Evolutionary conservation across 1,140 invertebrate genomes (phyloP), one percentile per base, ranked within the genome.

Genomic region (Sycophila sp.): DNA sequence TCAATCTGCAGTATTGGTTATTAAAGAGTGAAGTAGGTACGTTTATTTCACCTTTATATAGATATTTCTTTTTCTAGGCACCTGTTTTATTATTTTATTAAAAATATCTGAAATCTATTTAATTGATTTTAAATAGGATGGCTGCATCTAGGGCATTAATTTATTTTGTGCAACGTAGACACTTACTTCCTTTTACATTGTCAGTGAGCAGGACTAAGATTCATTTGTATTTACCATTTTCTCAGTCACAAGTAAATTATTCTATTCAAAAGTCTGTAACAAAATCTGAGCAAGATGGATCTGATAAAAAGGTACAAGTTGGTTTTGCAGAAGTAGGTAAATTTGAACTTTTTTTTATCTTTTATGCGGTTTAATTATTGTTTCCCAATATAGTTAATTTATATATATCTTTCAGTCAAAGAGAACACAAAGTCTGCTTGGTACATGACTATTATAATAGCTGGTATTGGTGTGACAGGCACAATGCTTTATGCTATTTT

Each of bases 371-470:
- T 19, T 22, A 0, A 56, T n/a, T 22, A 26, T 10, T 15, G 8
- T 34, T 0, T 17, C 34, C 64, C 28, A 64, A 45, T 30, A n/a
- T 65, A 38, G n/a, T 60, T 67, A 40, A 13, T 71, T 45, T 0
- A 42, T 58, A 65, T 59, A 73, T 74, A 63, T 65, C 53, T 81
- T 81, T 62, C 63, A 89, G 94, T 96, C 2, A 96, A 95, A 86
- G 93, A 96, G 85, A 93, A 92, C 32, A 93, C 93, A 26, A 95
- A 95, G 82, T 95, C 94, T 73, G 91, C 89, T 38, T 93, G 92
- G 51, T 96, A 96, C 77, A 88, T 92, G 70, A 90, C 90, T 11
- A 89, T 97, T n/a, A 94, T 96, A 62, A 67, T 96, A 32, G 81
- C 89, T 34, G 94, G 95, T 17, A 77, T 95, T 47, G 92, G 91